A percentile compares a stretch with the other conserved stretches of the same genome.
Evolutionary conservation across 2,113 vertebrate genomes (phyloP).

Genomic region (Synchiropus splendidus): DNA sequence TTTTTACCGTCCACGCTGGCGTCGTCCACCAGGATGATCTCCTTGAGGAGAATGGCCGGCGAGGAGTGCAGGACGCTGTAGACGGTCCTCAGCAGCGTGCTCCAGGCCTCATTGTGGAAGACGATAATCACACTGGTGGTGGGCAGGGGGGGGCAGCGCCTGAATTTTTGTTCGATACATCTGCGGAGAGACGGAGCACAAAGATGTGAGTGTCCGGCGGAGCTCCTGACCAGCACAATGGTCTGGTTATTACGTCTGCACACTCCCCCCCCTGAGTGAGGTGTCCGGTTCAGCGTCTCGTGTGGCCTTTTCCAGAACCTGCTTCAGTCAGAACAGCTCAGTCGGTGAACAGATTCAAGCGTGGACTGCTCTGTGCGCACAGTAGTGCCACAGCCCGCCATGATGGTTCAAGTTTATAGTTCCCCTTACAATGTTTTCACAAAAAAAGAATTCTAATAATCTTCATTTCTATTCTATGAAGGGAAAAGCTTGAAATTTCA

Average conservation of each 20-base stretch:
- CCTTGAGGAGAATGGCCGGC: conserved; percentile 87
- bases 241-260: conserved; percentile 40
- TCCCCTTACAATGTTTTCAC: too few relatives aligned
- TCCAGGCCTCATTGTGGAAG: conserved; percentile 98
- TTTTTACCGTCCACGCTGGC: conserved; percentile 87
- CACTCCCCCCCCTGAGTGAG: conserved; percentile 26
- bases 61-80: conserved; percentile 95
- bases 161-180: conserved; percentile 96
- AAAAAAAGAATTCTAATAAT: too few relatives aligned
- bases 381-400: too few relatives aligned
- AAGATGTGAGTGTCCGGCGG: conserved; percentile 33
- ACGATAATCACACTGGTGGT: conserved; percentile 96
- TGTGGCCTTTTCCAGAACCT: too few relatives aligned
- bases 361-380: too few relatives aligned
- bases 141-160: conserved; percentile 82
- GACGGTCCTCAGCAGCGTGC: conserved; percentile 89
- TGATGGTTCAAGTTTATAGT: too few relatives aligned
- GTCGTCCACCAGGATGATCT: conserved; percentile 96
- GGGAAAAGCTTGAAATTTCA: too few relatives aligned
- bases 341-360: too few relatives aligned
- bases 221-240: conserved; percentile 28
- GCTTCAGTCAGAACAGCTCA: too few relatives aligned
- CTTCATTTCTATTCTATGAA: too few relatives aligned
- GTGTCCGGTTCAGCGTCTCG: conserved; percentile 30
- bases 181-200: conserved; percentile 60